Percentiles rank a stretch among this genome's conserved stretches.
Evolutionary conservation across 2,888 invertebrate genomes (phyloP).

Genomic region (Tetranychus piercei): DNA sequence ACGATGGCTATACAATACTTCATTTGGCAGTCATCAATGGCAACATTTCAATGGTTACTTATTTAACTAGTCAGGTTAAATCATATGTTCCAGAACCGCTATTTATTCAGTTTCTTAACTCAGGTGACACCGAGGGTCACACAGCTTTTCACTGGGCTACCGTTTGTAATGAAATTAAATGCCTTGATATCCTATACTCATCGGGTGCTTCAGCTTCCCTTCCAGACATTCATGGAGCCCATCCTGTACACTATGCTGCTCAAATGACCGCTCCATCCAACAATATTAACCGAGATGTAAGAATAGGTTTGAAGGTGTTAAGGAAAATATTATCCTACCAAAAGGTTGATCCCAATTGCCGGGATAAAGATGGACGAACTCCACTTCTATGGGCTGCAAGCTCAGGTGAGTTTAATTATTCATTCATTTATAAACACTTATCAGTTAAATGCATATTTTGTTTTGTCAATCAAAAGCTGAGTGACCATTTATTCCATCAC

Average conservation of each 20-base stretch:
- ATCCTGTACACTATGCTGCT: constrained; percentile 87
- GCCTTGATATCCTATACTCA: constrained; percentile 42
- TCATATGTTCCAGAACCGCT: constrained; percentile 10
- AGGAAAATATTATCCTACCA: constrained; percentile 50
- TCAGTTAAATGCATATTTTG: not conserved
- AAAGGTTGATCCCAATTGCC: constrained; percentile 57
- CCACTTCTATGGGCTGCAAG: constrained; percentile 94
- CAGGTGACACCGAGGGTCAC: constrained; percentile 79
- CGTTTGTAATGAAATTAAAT: constrained; percentile 80
- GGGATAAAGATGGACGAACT: constrained; percentile 78
- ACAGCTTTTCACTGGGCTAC: constrained; percentile 96
- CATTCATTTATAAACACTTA: not conserved
- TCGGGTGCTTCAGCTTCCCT: constrained; percentile 66
- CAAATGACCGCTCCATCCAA: constrained; percentile 79
- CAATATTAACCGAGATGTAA: constrained; percentile 41
- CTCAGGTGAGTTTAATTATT: constrained; percentile 44
- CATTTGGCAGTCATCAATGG: constrained; percentile 89
- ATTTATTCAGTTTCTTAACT: constrained; percentile 36
- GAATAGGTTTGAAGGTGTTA: constrained; percentile 53
- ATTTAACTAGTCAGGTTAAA: not conserved
- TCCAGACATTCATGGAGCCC: constrained; percentile 81
- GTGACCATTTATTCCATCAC: not conserved
- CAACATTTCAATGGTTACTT: constrained; percentile 25
- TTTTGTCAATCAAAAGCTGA: not conserved
- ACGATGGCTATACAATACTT: constrained; percentile 83